Evolutionary conservation across 2,113 vertebrate genomes (phyloP), one percentile per base, ranked within the genome.

Genomic region (Rattus rattus): DNA sequence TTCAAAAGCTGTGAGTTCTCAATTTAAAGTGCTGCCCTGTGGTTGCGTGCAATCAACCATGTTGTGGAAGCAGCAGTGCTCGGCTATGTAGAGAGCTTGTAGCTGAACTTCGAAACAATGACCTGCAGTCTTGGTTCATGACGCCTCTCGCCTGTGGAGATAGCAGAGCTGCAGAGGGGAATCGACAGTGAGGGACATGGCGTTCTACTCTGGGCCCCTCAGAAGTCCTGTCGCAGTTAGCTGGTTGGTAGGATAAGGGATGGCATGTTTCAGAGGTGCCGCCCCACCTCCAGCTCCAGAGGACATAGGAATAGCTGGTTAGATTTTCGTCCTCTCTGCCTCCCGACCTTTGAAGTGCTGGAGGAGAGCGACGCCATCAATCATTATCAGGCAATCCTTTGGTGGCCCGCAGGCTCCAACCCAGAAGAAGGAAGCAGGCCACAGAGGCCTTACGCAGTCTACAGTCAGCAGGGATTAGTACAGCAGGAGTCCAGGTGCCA

Each of bases 1-100:
- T 94, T 59, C 63, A 36, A 87, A 88, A 94, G 70, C 54, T 61
- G 16, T 59, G 54, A 49, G 11, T 89, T 92, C 85, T 91, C 80
- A 90, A 56, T 39, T 63, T 14, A 89, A 93, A 96, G 54, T 30
- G 93, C 49, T 94, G 43, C 20, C 7, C 69, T 30, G n/a, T 36
- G 65, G 17, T 36, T 65, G 36, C 11, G 28, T 22, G 61, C 73
- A 59, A 28, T 36, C 94, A 56, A 85, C 6, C 39, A 69, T 28
- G 63, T n/a, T 1, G 1, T 56, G 63, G 63, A 79, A 72, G 89
- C 52, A 94, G 30, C n/a, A 81, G 39, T 30, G n/a, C 73, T 85
- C 79, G 59, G 39, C 43, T 70, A n/a, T 69, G 39, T 36, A 70
- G 52, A 89, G 89, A 80, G 19, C 67, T 79, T 47, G 69, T 22